These are phyloP conservation scores for Hemaris fuciformis DNA, from an alignment of 2,888 invertebrate genomes.

Conservation along the genomic window DNA sequence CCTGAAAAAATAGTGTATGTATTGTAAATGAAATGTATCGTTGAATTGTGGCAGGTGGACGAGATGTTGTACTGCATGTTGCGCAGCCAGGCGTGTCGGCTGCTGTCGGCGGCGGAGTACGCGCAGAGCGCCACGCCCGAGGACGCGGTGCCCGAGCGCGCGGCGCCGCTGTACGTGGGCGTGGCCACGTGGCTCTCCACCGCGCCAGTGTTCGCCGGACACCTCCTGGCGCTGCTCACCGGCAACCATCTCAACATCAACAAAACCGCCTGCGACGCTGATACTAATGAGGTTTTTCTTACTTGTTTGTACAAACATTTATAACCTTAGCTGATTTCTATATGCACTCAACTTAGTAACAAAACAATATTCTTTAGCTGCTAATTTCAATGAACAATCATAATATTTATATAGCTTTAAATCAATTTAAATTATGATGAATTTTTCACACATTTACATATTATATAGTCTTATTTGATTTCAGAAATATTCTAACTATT, in stretches of 20 bases:
- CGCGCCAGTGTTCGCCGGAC: constrained; percentile 81
- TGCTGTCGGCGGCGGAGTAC: constrained; percentile 79
- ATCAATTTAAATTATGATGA: too few species aligned
- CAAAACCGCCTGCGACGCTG: constrained; percentile 39
- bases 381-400: too few species aligned
- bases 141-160: constrained; percentile 27
- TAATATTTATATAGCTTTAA: too few species aligned
- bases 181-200: constrained; percentile 75
- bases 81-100: constrained; percentile 85
- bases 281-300: neutral
- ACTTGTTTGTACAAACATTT: neutral
- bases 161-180: constrained; percentile 50
- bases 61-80: constrained; percentile 91
- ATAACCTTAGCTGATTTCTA: neutral
- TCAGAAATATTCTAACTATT: constrained; percentile 74
- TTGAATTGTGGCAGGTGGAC: too few species aligned
- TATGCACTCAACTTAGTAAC: neutral
- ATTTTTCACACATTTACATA: too few species aligned
- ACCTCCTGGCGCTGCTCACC: constrained; percentile 83
- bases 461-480: constrained; percentile 17
- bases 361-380: neutral
- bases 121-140: constrained; percentile 47
- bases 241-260: constrained; percentile 61
- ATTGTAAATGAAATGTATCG: too few species aligned
- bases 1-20: too few species aligned